These are phyloP conservation scores for Antitype chi DNA, from an alignment of 2,888 invertebrate genomes.

Conservation along the genomic window DNA sequence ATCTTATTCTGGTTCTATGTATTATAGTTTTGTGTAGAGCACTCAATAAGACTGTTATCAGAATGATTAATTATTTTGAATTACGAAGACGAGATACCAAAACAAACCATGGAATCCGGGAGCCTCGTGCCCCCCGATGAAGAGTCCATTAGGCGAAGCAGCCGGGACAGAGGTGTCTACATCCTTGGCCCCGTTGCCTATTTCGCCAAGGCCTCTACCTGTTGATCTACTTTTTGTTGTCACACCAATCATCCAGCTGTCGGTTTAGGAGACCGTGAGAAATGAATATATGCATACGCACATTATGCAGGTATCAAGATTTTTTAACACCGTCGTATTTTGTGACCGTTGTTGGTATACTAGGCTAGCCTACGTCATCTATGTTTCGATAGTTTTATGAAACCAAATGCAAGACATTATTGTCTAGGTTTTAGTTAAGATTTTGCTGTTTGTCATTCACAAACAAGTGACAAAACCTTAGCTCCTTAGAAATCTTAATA, in stretches of 20 bases:
- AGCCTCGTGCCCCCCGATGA: slow-evolving; percentile 12
- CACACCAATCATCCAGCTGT: slow-evolving; percentile 68
- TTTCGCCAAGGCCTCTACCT: slow-evolving; percentile 75
- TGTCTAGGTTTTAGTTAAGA: not conserved
- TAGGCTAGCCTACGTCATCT: not conserved
- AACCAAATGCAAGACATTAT: not conserved
- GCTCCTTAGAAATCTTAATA: not conserved
- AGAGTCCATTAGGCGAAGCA: slow-evolving; percentile 47
- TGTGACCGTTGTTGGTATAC: slow-evolving; percentile 5
- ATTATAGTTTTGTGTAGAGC: not conserved
- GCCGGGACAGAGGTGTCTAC: slow-evolving; percentile 62
- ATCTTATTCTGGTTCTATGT: not conserved
- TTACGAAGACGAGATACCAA: not conserved
- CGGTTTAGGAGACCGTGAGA: slow-evolving; percentile 62
- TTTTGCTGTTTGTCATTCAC: not conserved
- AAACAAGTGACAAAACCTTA: not conserved
- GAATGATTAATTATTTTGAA: not conserved
- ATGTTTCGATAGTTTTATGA: slow-evolving; percentile 1
- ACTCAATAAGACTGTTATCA: not conserved
- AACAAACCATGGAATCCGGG: slow-evolving; percentile 6
- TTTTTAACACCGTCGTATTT: slow-evolving; percentile 15
- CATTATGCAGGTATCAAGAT: slow-evolving; percentile 8
- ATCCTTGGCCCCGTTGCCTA: slow-evolving; percentile 80
- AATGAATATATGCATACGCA: slow-evolving; percentile 42
- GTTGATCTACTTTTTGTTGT: slow-evolving; percentile 75